Base-by-base conservation (phyloP, 2,113 vertebrate genomes). In the Pteronura brasiliensis region DNA sequence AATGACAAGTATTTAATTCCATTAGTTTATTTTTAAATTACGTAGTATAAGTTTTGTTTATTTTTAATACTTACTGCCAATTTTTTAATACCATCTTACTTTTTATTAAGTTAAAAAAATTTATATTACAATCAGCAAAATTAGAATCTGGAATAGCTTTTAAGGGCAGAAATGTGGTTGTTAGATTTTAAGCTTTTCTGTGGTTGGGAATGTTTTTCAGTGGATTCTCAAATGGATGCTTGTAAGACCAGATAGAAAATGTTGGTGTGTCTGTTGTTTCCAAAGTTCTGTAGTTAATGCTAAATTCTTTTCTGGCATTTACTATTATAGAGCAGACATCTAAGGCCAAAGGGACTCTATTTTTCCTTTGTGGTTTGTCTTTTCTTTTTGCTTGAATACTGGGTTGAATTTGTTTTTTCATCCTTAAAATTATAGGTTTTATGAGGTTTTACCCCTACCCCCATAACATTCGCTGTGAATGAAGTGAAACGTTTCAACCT, bases 321-420 rank as follows among this genome's bases (percentile, higher is more conserved):
- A 23, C 61, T 57, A 17, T 86, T 47, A 31, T 72, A 55, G 52
- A 90, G 49, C 59, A 57, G 76, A 90, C 65, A 88, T 90, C 9
- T 79, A 59, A 79, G 27, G 1, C 31, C 27, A 95, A 4, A 3
- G 42, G 39, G 55, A 76, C 1, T 90, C 15, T 86, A 14, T 81
- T 80, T 92, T 92, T 74, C 21, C 34, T 90, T 86, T 49, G 36
- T 90, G 44, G 23, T 90, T 86, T 17, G 74, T 67, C 9, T 92
- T 91, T 79, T 67, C 21, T 27, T 82, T 61, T 59, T 88, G 20
- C 6, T 86, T 39, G 12, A 42, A 79, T 65, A 44, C 31, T 91
- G 36, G n/a, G 63, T 91, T 93, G 39, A 89, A 67, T 76, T 92
- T 97, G 61, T 87, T 69, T 86, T 89, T 76, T 76, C 85, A 97